Evolutionary conservation across 2,888 invertebrate genomes (phyloP), one percentile per base, ranked within the genome.

Genomic region (Tipula lateralis): DNA sequence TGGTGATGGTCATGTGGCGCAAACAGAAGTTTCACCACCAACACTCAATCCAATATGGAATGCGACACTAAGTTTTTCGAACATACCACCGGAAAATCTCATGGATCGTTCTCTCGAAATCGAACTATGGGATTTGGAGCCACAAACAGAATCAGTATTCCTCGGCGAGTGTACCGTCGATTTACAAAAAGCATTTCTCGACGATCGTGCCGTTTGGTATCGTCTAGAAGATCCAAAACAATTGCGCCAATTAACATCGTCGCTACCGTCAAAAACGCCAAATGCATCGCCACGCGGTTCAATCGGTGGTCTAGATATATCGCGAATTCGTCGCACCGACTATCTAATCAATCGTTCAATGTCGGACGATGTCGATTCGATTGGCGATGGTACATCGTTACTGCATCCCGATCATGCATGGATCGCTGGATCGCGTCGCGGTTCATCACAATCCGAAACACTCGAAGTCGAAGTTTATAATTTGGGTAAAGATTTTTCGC

Each of bases 21-120:
- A 96, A 89, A 96, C 96, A 0, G 96, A 95, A 88, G 94, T 96
- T 16, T 96, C 96, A 0, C 96, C 96, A 85, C 95, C 96, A 13
- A 95, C 96, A 0, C 95, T 95, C 88, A 96, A 95, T 89, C 97
- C 97, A 1, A 95, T 96, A 84, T 97, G 97, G 97, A 97, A 97
- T 89, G 96, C 97, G 19, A 97, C 96, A 24, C 91, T 97, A 34
- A 95, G 95, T 85, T 96, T 97, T 89, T 92, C 94, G 1, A 94
- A 94, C 39, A 93, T 96, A 16, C 94, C 94, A 39, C 95, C 94
- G 0, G 96, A 96, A 86, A 93, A 94, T 87, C 91, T 97, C 83
- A 94, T 95, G 90, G 95, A 95, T 85, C 93, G 95, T 85, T 93
- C 94, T 7, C 92, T 97, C 84, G 96, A 97, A 88, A 94, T 97